Percentiles rank a stretch among this genome's conserved stretches.
Evolutionary conservation across 2,113 vertebrate species (phyloP).

Genomic region (Tragulus kanchil): DNA sequence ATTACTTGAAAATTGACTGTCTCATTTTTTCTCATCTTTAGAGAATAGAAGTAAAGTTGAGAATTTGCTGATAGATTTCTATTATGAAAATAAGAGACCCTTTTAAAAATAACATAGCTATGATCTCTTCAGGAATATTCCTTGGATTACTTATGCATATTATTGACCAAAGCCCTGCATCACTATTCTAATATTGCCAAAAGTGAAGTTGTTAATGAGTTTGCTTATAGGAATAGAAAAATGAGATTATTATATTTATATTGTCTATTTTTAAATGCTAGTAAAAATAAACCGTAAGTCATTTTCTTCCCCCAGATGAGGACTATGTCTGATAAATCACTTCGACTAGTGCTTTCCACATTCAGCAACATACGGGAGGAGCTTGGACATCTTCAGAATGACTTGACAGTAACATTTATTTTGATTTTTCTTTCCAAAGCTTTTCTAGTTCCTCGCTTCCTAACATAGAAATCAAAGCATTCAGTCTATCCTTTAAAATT

Average conservation of each 20-base stretch:
- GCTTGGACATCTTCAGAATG: constrained; percentile 94
- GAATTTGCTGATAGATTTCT: constrained; percentile 18
- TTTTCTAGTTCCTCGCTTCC: constrained; percentile 21
- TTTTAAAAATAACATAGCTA: constrained; percentile 23
- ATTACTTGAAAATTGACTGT: constrained; percentile 30
- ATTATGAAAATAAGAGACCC: neutral
- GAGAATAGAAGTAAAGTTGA: constrained; percentile 34
- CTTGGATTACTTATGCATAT: neutral
- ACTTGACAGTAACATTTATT: constrained; percentile 91
- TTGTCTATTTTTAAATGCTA: constrained; percentile 42
- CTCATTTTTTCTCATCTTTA: neutral
- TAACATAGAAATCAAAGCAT: constrained; percentile 36
- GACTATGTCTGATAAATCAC: constrained; percentile 93
- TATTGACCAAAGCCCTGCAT: constrained; percentile 21
- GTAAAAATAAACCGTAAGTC: constrained; percentile 31
- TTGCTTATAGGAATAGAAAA: constrained; percentile 30
- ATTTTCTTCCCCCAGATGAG: constrained; percentile 90
- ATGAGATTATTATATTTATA: constrained; percentile 18
- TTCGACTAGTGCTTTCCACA: constrained; percentile 94
- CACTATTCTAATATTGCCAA: neutral
- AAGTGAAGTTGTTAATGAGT: constrained; percentile 48
- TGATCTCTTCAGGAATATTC: constrained; percentile 24
- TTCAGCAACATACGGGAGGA: constrained; percentile 96
- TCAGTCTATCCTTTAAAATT: neutral
- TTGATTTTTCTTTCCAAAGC: constrained; percentile 55